These are phyloP conservation scores for Pachyrhynchus sulphureomaculatus DNA, from an alignment of 1,140 invertebrate species.

Conservation along the genomic window DNA sequence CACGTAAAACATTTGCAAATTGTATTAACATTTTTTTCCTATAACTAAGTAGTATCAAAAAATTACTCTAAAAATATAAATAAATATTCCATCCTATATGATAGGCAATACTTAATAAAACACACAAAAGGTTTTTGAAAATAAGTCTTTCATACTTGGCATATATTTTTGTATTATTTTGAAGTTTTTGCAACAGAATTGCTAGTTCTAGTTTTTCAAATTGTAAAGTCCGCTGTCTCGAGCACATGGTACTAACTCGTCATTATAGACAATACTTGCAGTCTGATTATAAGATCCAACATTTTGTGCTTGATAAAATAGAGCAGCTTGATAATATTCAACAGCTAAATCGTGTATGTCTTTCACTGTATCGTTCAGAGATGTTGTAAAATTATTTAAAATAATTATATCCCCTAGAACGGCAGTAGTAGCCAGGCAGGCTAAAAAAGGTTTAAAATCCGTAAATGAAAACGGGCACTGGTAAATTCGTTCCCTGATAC, in stretches of 20 bases:
- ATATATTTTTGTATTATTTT: no score
- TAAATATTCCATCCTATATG: no score
- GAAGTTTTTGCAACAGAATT: no score
- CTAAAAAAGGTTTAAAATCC: conserved; percentile 1
- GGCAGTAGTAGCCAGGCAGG: not conserved
- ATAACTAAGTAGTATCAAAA: no score
- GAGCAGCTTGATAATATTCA: not conserved
- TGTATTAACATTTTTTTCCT: no score
- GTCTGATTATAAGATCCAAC: not conserved
- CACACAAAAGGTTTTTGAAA: no score
- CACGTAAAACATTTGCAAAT: no score
- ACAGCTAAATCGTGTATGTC: not conserved
- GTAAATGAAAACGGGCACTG: conserved; percentile 9
- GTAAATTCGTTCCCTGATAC: conserved; percentile 12
- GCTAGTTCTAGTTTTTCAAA: no score
- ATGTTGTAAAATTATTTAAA: not conserved
- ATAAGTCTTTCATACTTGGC: no score
- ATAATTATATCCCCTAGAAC: conserved; percentile 5
- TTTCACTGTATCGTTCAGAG: not conserved
- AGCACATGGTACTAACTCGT: not conserved
- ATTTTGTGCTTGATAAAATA: not conserved
- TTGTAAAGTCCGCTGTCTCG: not conserved
- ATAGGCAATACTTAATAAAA: no score
- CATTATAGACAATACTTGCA: not conserved
- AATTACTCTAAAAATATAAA: no score